Evolutionary conservation across 2,113 vertebrate genomes (phyloP), one percentile per base, ranked within the genome.

Genomic region (Solenodon paradoxus): DNA sequence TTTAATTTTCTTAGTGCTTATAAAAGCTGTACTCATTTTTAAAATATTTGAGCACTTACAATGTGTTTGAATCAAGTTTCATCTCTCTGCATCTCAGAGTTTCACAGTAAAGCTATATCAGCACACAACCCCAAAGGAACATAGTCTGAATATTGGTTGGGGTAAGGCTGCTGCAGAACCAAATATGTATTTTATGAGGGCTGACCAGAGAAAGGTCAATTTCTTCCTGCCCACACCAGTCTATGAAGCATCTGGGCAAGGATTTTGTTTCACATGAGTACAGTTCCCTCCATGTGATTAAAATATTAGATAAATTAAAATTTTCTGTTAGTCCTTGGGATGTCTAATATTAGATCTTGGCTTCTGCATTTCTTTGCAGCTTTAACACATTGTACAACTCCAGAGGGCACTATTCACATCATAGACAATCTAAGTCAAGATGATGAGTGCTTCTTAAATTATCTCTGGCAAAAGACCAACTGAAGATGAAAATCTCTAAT

Each of bases 101-200:
- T 95, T 90, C 69, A 64, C 51, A 74, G 57, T 38, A 69, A 28
- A 91, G 55, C 19, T 90, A 72, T 81, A 59, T 72, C 92, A 92
- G 38, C 77, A 57, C 12, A 91, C 5, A 63, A n/a, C 79, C 68
- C 22, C 19, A 79, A 71, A 82, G n/a, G n/a, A 75, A n/a, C 1
- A 2, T 59, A 72, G n/a, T 30, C 17, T 86, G 45, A 83, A 38
- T 53, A 87, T 49, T 75, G 51, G 38, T 24, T 88, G n/a, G 9
- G 42, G 15, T 57, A 77, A 38, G 51, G 35, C 5, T 45, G 26
- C n/a, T 85, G 91, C 22, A 82, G 88, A 69, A 84, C 20, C 7
- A 74, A 86, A 63, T 66, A 32, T 20, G n/a, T 38, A 53, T 86
- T 80, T 83, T 51, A 47, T 79, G 75, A 96, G 45, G 10, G 24